Percentiles rank a stretch among this genome's conserved stretches.
phyloP scores from a whole-genome alignment of 2,888 invertebrate genomes.

The Nomada ruficornis region DNA sequence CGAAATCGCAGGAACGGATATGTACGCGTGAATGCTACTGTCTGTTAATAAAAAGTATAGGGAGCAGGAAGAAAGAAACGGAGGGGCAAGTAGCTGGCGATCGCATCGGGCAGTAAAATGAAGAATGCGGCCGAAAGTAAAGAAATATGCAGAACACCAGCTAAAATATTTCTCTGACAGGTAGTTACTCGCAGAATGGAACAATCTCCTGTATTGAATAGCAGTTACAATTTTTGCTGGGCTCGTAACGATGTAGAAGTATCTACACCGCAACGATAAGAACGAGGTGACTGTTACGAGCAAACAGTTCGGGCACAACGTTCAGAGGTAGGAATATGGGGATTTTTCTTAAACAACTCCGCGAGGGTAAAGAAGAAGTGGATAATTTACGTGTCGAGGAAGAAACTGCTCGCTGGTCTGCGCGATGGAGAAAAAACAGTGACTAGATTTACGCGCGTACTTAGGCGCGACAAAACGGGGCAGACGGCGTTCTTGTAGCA shows the following conservation, averaged over 20 bases:
- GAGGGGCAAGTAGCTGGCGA: neutral
- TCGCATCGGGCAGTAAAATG: neutral
- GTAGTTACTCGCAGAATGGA: too few species aligned
- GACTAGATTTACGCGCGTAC: conserved; percentile 42
- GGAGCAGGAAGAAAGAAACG: conserved; percentile 16
- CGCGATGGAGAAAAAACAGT: neutral
- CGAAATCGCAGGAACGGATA: conserved; percentile 61
- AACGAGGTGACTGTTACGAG: conserved; percentile 8
- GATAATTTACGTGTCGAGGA: conserved; percentile 33
- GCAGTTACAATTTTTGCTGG: neutral
- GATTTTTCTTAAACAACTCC: conserved; percentile 13
- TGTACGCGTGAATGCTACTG: conserved; percentile 40
- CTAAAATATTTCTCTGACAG: too few species aligned
- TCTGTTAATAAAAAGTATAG: conserved; percentile 19
- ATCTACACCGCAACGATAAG: conserved; percentile 17
- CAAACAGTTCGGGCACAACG: too few species aligned
- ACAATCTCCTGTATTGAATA: conserved; percentile 11
- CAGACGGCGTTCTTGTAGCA: conserved; percentile 46
- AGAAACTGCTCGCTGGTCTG: neutral
- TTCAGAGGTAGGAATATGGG: neutral
- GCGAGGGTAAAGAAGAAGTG: conserved; percentile 20
- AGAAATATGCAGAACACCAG: neutral
- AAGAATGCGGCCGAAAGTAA: neutral
- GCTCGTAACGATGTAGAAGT: too few species aligned
- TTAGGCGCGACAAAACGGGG: conserved; percentile 40